These are phyloP conservation scores for Xestia sexstrigata DNA, from an alignment of 2,888 invertebrate species.

Conservation along the genomic window DNA sequence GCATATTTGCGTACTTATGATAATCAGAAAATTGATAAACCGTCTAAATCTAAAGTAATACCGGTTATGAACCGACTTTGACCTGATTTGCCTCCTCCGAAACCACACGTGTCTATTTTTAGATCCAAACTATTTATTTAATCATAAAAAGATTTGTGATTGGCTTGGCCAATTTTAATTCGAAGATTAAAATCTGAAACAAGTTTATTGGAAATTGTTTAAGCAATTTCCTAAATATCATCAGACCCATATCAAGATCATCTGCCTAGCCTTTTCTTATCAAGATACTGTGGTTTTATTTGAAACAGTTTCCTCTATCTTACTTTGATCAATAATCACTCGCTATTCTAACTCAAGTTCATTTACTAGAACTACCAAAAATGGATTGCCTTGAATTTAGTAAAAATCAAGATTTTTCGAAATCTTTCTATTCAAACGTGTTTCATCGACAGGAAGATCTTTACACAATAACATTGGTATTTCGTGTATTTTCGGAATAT, in stretches of 20 bases:
- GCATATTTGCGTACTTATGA: constrained; percentile 28
- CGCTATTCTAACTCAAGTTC: background rate
- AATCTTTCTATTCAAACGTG: background rate
- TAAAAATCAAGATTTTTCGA: background rate
- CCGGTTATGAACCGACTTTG: constrained; percentile 52
- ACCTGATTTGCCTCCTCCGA: constrained; percentile 52
- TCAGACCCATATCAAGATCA: background rate
- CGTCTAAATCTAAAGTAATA: constrained; percentile 6
- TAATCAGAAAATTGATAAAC: constrained; percentile 33
- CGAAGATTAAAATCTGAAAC: constrained; percentile 9
- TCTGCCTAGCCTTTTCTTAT: background rate
- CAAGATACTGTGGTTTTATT: background rate
- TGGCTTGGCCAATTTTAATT: constrained; percentile 19
- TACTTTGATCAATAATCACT: background rate
- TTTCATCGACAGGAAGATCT: background rate
- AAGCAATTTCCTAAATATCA: background rate
- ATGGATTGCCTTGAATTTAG: background rate
- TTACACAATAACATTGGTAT: background rate
- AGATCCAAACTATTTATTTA: constrained; percentile 23
- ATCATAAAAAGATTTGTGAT: constrained; percentile 20
- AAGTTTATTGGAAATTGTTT: background rate
- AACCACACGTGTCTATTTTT: constrained; percentile 43
- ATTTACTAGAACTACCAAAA: background rate
- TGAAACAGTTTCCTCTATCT: background rate
- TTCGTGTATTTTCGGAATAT: background rate